Percentiles rank a stretch among this genome's conserved stretches.
These are phyloP conservation scores for Prionailurus bengalensis DNA, from an alignment of 2,113 vertebrate species.

Conservation along the genomic window DNA sequence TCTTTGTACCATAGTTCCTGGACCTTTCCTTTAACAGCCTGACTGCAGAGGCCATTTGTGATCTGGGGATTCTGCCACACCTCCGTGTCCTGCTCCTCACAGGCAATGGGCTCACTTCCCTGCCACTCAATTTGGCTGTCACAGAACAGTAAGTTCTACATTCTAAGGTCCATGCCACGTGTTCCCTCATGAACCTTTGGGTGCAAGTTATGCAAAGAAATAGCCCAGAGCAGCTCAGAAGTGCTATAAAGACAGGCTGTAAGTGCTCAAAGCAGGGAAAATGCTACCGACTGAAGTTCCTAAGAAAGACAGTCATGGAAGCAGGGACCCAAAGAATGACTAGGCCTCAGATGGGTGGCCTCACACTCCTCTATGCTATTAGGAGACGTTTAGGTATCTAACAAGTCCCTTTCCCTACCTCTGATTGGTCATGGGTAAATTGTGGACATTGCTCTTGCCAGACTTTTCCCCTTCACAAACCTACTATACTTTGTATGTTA, in stretches of 20 bases:
- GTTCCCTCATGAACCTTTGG: not conserved
- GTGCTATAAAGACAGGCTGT: not conserved
- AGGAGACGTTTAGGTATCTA: not conserved
- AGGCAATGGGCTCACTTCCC: slow-evolving; percentile 89
- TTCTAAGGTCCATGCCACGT: not conserved
- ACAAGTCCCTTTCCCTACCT: not conserved
- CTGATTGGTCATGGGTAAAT: not conserved
- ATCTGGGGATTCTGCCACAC: slow-evolving; percentile 87
- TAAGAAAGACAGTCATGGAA: not conserved
- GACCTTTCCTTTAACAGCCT: slow-evolving; percentile 94
- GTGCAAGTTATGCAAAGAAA: not conserved
- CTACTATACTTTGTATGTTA: not conserved
- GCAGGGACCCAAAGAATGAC: not conserved
- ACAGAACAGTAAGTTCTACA: slow-evolving; percentile 84
- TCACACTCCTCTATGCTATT: not conserved
- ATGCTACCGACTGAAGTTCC: not conserved
- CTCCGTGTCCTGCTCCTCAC: slow-evolving; percentile 92
- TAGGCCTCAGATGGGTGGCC: not conserved
- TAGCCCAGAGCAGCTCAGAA: not conserved
- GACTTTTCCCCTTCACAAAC: not conserved
- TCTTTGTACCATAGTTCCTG: slow-evolving; percentile 87
- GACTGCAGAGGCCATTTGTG: slow-evolving; percentile 85
- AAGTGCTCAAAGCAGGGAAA: not conserved
- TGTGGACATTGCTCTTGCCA: not conserved
- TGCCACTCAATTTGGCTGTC: slow-evolving; percentile 87